A percentile compares a stretch with the other conserved stretches of the same genome.
Evolutionary conservation across 2,113 vertebrate species (phyloP).

Genomic region (Motacilla alba): DNA sequence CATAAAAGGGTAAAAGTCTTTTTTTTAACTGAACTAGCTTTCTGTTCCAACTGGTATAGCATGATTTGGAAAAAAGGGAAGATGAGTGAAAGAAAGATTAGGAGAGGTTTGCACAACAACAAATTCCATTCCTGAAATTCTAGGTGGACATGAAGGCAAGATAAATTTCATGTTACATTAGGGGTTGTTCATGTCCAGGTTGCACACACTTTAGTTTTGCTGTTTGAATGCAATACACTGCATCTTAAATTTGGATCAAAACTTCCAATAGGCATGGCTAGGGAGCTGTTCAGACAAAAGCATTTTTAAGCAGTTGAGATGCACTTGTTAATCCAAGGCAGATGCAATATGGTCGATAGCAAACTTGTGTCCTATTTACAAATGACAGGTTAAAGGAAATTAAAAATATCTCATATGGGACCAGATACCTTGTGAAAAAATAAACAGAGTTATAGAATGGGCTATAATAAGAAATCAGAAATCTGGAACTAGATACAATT

Average conservation of each 20-base stretch:
- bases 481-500: background rate
- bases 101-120: background rate
- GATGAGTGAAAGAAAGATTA: background rate
- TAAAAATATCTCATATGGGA: background rate
- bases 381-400: background rate
- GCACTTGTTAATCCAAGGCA: background rate
- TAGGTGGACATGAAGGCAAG: background rate
- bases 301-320: background rate
- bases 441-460: background rate
- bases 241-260: background rate
- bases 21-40: background rate
- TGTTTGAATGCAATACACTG: background rate
- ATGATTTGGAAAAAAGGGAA: background rate
- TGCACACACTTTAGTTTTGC: background rate
- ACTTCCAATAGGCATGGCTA: background rate
- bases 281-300: background rate
- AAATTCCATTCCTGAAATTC: background rate
- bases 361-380: background rate
- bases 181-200: fast-evolving
- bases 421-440: background rate
- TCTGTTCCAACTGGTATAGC: background rate
- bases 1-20: background rate
- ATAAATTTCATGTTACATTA: background rate
- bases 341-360: fast-evolving
- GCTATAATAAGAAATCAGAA: background rate